Percentiles rank a stretch among this genome's conserved stretches.
These are phyloP conservation scores for Margarornis squamiger DNA, from an alignment of 2,797 vertebrate genomes.

Conservation along the genomic window DNA sequence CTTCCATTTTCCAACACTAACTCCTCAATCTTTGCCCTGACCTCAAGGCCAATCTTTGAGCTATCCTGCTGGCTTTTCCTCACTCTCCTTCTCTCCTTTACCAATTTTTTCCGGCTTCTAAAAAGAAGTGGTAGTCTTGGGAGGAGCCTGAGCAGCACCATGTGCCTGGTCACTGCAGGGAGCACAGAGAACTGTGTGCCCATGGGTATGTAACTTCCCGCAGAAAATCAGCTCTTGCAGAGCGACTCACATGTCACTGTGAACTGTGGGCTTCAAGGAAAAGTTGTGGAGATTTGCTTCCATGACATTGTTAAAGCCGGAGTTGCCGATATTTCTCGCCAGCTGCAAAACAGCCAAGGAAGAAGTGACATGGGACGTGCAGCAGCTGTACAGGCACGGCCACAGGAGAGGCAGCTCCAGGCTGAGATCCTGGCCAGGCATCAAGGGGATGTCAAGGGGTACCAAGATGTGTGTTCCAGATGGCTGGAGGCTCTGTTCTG, in stretches of 20 bases:
- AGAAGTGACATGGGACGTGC: background rate
- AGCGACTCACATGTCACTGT: conserved; percentile 81
- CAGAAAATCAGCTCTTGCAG: background rate
- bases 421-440: background rate
- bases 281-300: conserved; percentile 81
- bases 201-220: background rate
- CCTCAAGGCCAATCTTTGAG: background rate
- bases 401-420: background rate
- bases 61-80: background rate
- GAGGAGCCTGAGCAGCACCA: background rate
- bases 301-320: conserved; percentile 83
- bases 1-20: background rate
- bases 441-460: background rate
- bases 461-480: too few relatives aligned
- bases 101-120: background rate
- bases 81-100: background rate
- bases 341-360: conserved; percentile 52
- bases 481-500: background rate
- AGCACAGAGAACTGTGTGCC: background rate
- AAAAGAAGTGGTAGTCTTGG: background rate
- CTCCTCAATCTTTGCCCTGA: background rate
- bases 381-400: background rate
- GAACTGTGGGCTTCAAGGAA: conserved; percentile 79
- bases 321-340: conserved; percentile 84
- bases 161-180: background rate